Evolutionary conservation across 2,113 vertebrate species (phyloP).

Genomic region (Nothobranchius furzeri): DNA sequence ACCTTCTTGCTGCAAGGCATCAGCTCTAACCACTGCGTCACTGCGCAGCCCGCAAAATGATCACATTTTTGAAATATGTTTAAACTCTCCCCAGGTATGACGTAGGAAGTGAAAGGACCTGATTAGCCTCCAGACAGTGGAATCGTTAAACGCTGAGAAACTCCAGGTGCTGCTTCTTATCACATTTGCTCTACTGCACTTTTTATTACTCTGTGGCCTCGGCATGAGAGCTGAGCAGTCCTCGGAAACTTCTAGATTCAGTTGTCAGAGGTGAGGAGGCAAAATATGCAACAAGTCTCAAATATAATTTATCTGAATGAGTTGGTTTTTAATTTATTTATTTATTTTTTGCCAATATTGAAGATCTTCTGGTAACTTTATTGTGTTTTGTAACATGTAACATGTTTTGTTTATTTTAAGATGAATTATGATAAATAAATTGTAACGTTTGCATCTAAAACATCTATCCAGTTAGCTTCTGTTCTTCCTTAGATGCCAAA

Average conservation of each 20-base stretch:
- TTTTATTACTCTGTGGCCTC: constrained; percentile 37
- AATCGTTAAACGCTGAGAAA: constrained; percentile 27
- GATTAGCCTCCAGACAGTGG: constrained; percentile 13
- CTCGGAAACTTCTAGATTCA: constrained; percentile 20
- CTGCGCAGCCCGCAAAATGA: neutral
- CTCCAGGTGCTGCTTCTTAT: constrained; percentile 28
- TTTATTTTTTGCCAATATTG: no score
- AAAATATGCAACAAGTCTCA: neutral
- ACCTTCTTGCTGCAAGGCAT: no score
- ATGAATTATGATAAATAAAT: no score
- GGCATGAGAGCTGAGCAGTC: constrained; percentile 7
- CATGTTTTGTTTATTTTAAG: no score
- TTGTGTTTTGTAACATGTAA: no score
- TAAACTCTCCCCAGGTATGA: neutral
- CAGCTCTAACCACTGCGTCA: no score
- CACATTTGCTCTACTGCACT: constrained; percentile 32
- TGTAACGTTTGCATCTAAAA: no score
- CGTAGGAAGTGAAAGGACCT: neutral
- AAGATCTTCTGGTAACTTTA: no score
- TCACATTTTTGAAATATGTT: neutral
- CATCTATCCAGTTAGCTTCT: no score
- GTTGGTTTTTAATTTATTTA: no score
- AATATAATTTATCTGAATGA: no score
- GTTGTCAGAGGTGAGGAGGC: neutral
- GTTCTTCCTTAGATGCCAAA: no score